Percentiles rank a stretch among this genome's conserved stretches.
Conservation (phyloP, 2,888 invertebrate genomes). For the Ctenicera cuprea region DNA sequence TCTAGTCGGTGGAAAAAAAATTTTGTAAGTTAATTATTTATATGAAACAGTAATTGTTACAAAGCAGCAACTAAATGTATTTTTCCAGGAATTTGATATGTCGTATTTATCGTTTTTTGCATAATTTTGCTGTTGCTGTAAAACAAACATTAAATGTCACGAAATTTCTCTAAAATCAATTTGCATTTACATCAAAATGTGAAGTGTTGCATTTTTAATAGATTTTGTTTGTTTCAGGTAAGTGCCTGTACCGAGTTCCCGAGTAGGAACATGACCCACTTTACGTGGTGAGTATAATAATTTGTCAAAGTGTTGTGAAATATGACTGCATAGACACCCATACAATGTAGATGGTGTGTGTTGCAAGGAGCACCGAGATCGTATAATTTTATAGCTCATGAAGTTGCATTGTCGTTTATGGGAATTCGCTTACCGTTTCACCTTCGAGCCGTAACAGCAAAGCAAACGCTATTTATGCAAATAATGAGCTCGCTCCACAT, state of each 20-base stretch:
- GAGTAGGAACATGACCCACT: not conserved
- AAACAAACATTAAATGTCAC: too few species aligned
- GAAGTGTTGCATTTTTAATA: not conserved
- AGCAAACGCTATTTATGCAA: constrained; percentile 26
- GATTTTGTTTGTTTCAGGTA: constrained; percentile 27
- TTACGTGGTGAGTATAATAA: constrained; percentile 9
- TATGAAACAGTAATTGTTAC: too few species aligned
- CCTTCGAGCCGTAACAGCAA: constrained; percentile 12
- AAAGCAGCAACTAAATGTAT: too few species aligned
- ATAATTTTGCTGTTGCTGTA: too few species aligned
- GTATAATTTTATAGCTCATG: constrained; percentile 47
- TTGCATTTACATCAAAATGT: too few species aligned
- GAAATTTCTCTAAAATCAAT: too few species aligned
- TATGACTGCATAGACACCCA: constrained; percentile 18
- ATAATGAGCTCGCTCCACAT: constrained; percentile 4
- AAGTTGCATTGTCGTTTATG: constrained; percentile 40
- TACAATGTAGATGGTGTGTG: constrained; percentile 26
- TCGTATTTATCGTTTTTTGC: too few species aligned
- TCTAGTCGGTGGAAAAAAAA: too few species aligned
- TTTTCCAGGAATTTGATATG: too few species aligned
- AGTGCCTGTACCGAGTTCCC: not conserved
- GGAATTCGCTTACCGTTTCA: constrained; percentile 30
- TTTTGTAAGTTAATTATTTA: too few species aligned
- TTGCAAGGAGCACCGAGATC: constrained; percentile 22
- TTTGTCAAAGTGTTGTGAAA: constrained; percentile 14